These are phyloP conservation scores for Anagyrus pseudococci DNA, from an alignment of 2,888 invertebrate genomes.

Conservation along the genomic window DNA sequence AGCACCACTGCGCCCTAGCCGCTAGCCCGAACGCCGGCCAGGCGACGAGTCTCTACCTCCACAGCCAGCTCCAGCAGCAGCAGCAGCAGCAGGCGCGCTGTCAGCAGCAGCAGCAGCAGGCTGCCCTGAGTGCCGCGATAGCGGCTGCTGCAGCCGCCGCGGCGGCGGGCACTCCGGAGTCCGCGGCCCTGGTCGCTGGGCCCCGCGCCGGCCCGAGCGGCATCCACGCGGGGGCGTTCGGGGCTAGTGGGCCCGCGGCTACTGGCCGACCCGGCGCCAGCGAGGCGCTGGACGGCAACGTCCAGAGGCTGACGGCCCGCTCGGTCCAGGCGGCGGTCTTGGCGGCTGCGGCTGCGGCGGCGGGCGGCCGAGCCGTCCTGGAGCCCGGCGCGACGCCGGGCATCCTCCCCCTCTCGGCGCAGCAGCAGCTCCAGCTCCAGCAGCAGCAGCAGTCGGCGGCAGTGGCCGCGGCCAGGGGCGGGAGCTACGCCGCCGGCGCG, in stretches of 20 bases:
- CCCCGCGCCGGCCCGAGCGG: neutral
- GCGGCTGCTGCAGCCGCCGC: neutral
- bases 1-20: neutral
- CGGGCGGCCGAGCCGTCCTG: constrained; percentile 35
- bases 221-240: neutral
- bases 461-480: constrained; percentile 20
- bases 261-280: too few species aligned
- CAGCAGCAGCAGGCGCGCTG: constrained; percentile 3
- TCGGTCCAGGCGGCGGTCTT: constrained; percentile 29
- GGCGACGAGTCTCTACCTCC: neutral
- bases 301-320: constrained; percentile 25
- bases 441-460: constrained; percentile 11
- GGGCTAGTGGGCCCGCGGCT: too few species aligned
- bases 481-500: constrained; percentile 32
- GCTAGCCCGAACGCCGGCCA: neutral
- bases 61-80: constrained; percentile 12
- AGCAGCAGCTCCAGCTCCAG: constrained; percentile 11
- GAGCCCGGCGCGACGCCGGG: constrained; percentile 11
- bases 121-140: neutral
- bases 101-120: constrained; percentile 16
- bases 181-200: too few species aligned
- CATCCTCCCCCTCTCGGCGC: too few species aligned
- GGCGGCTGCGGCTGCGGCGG: constrained; percentile 32
- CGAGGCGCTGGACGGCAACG: constrained; percentile 21
- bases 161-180: too few species aligned